Evolutionary conservation across 35 echinoderm and acorn worm species (phyloP).

Genomic region (Holothuria glaberrima): DNA sequence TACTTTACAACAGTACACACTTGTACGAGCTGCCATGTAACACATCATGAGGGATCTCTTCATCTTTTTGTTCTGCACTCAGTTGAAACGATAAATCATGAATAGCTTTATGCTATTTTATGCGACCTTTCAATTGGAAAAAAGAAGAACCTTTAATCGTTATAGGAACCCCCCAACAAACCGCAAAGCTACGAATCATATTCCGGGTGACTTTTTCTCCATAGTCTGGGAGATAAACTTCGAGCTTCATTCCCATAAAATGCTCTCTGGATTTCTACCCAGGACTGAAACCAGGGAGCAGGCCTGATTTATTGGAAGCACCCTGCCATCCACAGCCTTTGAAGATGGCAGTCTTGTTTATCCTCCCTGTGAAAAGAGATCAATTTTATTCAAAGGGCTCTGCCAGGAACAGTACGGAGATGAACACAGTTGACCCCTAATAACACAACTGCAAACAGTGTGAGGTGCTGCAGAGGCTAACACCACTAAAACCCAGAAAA

Average conservation of each 20-base stretch:
- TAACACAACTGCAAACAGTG: conserved; percentile 13
- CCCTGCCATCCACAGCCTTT: conserved; percentile 39
- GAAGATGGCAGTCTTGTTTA: conserved; percentile 48
- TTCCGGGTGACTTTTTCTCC: background rate
- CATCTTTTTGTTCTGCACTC: no score
- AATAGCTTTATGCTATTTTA: background rate
- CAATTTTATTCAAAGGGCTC: conserved; percentile 49
- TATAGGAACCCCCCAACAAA: conserved; percentile 47
- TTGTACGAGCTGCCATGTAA: no score
- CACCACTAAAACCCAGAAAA: conserved; percentile 2
- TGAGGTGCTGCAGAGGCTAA: conserved; percentile 7
- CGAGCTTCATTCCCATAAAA: conserved; percentile 16
- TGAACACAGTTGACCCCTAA: conserved; percentile 36
- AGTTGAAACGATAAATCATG: no score
- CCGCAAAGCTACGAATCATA: conserved; percentile 45
- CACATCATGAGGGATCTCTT: no score
- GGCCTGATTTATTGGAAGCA: conserved; percentile 42
- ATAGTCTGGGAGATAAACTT: conserved; percentile 20
- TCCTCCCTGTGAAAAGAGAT: conserved; percentile 47
- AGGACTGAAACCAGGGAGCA: conserved; percentile 8
- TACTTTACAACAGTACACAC: no score
- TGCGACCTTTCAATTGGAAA: conserved; percentile 15
- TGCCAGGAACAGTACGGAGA: background rate
- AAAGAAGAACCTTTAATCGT: background rate
- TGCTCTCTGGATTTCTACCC: background rate